phyloP scores from a whole-genome alignment of 2,113 vertebrate species.

The Callithrix jacchus region DNA sequence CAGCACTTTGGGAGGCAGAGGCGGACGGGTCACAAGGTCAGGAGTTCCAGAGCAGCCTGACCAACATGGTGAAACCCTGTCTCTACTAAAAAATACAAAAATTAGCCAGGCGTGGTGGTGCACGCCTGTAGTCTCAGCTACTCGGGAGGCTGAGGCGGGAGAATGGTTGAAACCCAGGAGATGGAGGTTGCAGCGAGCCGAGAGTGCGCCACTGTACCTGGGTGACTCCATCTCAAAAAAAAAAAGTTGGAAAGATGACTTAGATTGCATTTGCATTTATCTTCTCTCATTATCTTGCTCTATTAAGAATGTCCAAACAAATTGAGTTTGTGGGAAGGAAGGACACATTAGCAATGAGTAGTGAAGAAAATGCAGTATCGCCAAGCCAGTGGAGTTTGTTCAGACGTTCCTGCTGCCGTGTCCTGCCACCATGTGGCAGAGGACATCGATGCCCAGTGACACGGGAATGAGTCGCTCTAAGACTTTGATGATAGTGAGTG shows the following conservation, averaged over 20 bases:
- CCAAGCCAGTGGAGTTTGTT: not conserved
- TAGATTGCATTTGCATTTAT: not conserved
- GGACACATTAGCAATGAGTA: not conserved
- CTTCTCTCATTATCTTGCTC: conserved; percentile 32
- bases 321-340: not conserved
- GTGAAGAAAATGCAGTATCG: not conserved
- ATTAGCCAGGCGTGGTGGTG: too few relatives aligned
- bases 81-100: too few relatives aligned
- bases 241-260: not conserved
- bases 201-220: too few relatives aligned
- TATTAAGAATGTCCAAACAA: conserved; percentile 3
- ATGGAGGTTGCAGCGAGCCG: too few relatives aligned
- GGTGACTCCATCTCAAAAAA: too few relatives aligned
- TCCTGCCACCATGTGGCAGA: not conserved
- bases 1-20: too few relatives aligned
- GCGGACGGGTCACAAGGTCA: too few relatives aligned
- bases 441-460: not conserved
- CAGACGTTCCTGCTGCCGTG: not conserved
- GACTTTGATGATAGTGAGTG: not conserved
- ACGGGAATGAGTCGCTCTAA: not conserved
- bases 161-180: too few relatives aligned
- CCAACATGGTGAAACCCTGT: too few relatives aligned
- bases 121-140: too few relatives aligned
- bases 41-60: too few relatives aligned
- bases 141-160: too few relatives aligned